Evolutionary conservation across 2,797 vertebrate species (phyloP), one percentile per base, ranked within the genome.

Genomic region (Selene dorsalis): DNA sequence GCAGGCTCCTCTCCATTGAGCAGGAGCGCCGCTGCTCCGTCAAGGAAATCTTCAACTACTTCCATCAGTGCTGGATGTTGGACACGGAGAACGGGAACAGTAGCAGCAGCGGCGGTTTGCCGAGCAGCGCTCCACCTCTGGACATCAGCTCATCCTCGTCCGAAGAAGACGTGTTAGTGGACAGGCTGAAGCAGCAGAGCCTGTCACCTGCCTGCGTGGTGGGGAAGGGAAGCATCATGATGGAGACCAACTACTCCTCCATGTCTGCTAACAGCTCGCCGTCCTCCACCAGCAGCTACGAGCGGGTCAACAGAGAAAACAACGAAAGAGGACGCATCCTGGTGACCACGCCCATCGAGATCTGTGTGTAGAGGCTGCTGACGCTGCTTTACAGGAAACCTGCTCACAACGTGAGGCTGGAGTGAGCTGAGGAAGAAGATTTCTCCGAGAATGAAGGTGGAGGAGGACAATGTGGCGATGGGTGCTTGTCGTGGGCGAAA

Each of bases 291-390:
- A 74, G 91, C 67, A 92, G 92, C 89, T 95, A 93, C 47, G 94
- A 95, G 52, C 91, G 94, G 0, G 89, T 89, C 58, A 88, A 92
- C 56, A 90, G 94, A 28, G 94, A 95, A 60, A 92, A 75, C 89
- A 94, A 90, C 20, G 90, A 93, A 0, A 72, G 89, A 1, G 93
- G 92, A 0, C 92, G 93, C 43, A 92, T 95, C 75, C 81, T 95
- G 53, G 93, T 94, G 62, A 89, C 95, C 4, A 94, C 94, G 0
- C 91, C 95, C 30, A 95, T 96, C 24, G 95, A 96, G 87, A 96
- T 96, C 79, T 96, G 95, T 4, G 95, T 95, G 85, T 96, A 93
- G 72, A 80, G 39, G 74, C 16, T 4, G 45, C 22, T 17, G 4
- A 8, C 0, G 26, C 68, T 32, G 35, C 35, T 28, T 38, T 32